Conservation (phyloP, 2,113 vertebrate species). For the Nicator chloris region DNA sequence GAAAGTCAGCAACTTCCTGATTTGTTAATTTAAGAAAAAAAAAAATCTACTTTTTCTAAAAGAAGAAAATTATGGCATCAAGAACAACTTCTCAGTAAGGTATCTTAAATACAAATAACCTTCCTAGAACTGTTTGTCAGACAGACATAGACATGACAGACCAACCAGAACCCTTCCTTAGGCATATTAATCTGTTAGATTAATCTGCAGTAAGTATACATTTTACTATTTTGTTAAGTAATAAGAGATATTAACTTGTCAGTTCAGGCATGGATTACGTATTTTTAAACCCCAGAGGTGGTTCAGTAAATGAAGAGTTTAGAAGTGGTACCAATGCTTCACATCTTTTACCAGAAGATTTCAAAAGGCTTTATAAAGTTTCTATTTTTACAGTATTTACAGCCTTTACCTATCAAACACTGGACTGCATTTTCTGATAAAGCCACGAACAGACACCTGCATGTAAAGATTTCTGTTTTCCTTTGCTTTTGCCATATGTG, state of each 20-base stretch:
- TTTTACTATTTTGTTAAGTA: neutral
- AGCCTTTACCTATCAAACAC: neutral
- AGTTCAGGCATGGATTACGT: neutral
- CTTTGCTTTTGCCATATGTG: neutral
- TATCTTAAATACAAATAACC: neutral
- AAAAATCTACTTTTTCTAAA: neutral
- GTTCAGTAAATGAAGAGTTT: neutral
- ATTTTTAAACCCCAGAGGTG: neutral
- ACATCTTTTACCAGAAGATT: neutral
- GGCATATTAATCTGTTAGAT: neutral
- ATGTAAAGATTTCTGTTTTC: neutral
- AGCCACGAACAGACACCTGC: neutral
- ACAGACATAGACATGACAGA: neutral
- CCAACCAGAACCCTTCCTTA: neutral
- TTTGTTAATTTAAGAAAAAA: neutral
- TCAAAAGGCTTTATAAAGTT: neutral
- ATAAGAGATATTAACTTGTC: neutral
- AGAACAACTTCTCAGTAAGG: conserved; percentile 9
- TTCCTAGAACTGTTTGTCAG: conserved; percentile 48
- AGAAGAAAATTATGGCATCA: neutral
- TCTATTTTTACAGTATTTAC: neutral
- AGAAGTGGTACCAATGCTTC: neutral
- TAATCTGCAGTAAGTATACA: neutral
- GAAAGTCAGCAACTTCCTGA: conserved; percentile 17
- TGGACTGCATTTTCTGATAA: neutral